These are phyloP conservation scores for Holocentrus rufus DNA, from an alignment of 2,797 vertebrate genomes.

Conservation along the genomic window DNA sequence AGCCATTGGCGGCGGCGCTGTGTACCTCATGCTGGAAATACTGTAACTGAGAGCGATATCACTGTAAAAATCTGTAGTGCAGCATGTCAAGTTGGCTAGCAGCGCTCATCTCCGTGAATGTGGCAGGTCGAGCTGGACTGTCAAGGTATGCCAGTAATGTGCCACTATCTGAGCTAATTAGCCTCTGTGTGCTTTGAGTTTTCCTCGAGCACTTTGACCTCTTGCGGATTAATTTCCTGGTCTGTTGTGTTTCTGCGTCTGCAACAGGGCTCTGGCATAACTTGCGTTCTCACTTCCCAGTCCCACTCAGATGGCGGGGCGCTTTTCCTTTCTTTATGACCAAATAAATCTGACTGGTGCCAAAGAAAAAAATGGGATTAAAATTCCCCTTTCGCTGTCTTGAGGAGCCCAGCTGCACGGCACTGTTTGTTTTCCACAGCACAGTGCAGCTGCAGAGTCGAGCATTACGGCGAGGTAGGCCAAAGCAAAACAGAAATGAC, in stretches of 20 bases:
- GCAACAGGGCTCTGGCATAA: conserved; percentile 71
- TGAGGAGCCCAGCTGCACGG: conserved; percentile 84
- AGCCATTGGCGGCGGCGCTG: conserved; percentile 61
- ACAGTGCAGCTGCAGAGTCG: conserved; percentile 78
- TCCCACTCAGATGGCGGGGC: conserved; percentile 73
- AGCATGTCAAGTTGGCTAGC: conserved; percentile 31
- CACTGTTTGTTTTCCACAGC: conserved; percentile 81
- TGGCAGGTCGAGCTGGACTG: conserved; percentile 34
- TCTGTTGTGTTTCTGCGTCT: conserved; percentile 71
- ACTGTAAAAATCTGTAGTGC: conserved; percentile 43
- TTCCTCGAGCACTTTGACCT: conserved; percentile 70
- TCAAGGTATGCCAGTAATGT: conserved; percentile 65
- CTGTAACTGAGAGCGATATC: conserved; percentile 55
- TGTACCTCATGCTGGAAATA: conserved; percentile 55
- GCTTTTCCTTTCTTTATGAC: conserved; percentile 82
- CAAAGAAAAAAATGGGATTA: conserved; percentile 82
- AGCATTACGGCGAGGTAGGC: conserved; percentile 74
- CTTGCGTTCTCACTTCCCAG: conserved; percentile 72
- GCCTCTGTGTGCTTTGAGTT: conserved; percentile 59
- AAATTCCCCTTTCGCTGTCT: conserved; percentile 85
- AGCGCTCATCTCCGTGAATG: conserved; percentile 11
- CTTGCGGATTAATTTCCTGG: conserved; percentile 76
- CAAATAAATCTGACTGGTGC: conserved; percentile 83
- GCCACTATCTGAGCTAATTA: conserved; percentile 65
- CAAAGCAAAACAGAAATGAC: conserved; percentile 74